Percentiles rank a stretch among this genome's conserved stretches.
phyloP scores from a whole-genome alignment of 2,888 invertebrate genomes.

The Stenurella melanura region DNA sequence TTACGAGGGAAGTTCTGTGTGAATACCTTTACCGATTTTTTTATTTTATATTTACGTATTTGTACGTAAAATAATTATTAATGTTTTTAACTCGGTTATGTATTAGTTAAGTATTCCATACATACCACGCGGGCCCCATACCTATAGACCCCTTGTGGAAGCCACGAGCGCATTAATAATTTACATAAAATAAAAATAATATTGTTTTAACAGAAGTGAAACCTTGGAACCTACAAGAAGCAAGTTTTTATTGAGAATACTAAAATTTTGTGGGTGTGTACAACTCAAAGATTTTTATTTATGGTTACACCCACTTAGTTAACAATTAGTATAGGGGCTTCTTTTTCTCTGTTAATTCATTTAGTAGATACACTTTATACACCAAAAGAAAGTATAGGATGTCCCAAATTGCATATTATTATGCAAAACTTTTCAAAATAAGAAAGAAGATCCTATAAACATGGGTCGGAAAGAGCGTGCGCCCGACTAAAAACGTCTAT shows the following conservation, averaged over 20 bases:
- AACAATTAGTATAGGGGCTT: not conserved
- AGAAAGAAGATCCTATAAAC: no score
- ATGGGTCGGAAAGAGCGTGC: no score
- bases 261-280: slow-evolving; percentile 7
- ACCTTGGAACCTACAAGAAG: not conserved
- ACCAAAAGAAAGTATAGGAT: not conserved
- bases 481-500: no score
- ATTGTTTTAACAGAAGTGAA: not conserved
- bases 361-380: not conserved
- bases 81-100: no score
- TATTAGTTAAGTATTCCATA: no score
- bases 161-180: not conserved
- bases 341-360: not conserved
- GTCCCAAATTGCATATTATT: no score
- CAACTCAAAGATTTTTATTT: not conserved
- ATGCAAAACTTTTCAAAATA: no score
- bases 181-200: not conserved
- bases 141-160: not conserved
- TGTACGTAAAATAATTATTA: no score
- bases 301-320: not conserved
- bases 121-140: not conserved
- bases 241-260: not conserved
- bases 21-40: no score
- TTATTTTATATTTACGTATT: no score
- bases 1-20: no score